A percentile compares a stretch with the other conserved stretches of the same genome.
Evolutionary conservation across 2,113 vertebrate genomes (phyloP).

Genomic region (Plestiodon gilberti): DNA sequence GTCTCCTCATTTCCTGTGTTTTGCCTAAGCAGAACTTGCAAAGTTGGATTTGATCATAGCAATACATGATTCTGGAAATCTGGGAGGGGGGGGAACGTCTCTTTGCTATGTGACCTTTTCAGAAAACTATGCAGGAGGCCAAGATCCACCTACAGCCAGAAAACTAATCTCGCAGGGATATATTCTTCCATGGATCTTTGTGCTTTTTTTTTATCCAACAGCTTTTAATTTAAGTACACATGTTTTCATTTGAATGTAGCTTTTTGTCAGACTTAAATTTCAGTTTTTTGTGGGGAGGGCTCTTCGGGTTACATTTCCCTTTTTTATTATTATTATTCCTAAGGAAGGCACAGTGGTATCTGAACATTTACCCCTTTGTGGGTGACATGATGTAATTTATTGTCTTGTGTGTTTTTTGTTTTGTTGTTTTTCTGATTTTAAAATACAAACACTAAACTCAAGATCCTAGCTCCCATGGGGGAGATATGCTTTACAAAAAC

Average conservation of each 20-base stretch:
- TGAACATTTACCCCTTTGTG: slow-evolving; percentile 28
- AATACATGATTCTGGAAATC: not conserved
- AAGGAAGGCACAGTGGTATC: slow-evolving; percentile 19
- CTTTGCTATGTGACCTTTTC: not conserved
- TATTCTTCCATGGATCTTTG: not conserved
- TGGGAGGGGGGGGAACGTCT: not conserved
- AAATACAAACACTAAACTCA: slow-evolving; percentile 20
- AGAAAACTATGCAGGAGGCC: too few species aligned
- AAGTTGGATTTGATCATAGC: not conserved
- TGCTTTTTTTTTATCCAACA: not conserved
- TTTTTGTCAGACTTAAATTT: not conserved
- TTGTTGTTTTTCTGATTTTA: not conserved
- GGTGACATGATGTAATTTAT: slow-evolving; percentile 35
- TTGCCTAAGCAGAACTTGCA: not conserved
- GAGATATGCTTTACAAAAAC: not conserved
- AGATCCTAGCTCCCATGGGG: not conserved
- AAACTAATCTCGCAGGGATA: not conserved
- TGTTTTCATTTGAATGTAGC: not conserved
- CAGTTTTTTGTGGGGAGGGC: not conserved
- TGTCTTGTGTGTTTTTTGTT: not conserved
- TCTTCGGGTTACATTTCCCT: not conserved
- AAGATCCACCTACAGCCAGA: not conserved
- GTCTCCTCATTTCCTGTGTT: not conserved
- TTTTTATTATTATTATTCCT: slow-evolving; percentile 25
- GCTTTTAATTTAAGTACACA: not conserved